Base-by-base conservation (phyloP, 2,888 invertebrate species). In the Phania funesta region DNA sequence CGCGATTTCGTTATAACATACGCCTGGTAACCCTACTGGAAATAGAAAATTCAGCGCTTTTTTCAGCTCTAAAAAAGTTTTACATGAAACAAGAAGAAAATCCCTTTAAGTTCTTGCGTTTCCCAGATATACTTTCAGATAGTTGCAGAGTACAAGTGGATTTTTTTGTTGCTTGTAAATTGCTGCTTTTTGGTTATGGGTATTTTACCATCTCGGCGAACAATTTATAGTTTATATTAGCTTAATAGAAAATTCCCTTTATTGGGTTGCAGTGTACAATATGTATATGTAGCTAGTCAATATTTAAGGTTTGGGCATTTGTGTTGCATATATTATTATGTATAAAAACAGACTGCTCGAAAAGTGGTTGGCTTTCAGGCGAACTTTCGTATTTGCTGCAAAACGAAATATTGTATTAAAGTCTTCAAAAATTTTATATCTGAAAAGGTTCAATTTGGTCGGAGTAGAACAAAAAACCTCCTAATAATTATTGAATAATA, bases 211-310 rank as follows among this genome's bases (percentile, higher is more conserved):
- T 74, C 79, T 58, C 71, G 54, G 84, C 83, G 80, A 82, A 79
- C 86, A 88, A 89, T 89, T 89, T 88, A 88, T 87, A 84, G 85
- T 86, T 86, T 87, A 85, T 87, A 88, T 87, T 87, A 86, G 87
- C 85, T 85, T 88, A 86, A 87, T 88, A 87, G 86, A 87, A 86
- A 87, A 88, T 87, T 86, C 83, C 86, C 80, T 83, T 80, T 75
- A 56, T 50, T 65, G 58, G 50, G 54, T 8, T 44, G 22, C 56
- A 68, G 38, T 38, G 44, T 60, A 58, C 52, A 38, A 20, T 22
- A 56, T 18, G 20, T n/a, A n/a, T 9, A 65, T 22, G 22, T 24
- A 64, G n/a, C 22, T 35, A 16, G 22, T 64, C 35, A 35, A 11
- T 48, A 16, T 24, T 32, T 11, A 32, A 32, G 22, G 22, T 64